Evolutionary conservation across 1,140 invertebrate species (phyloP).

Genomic region (Heliconius congener): DNA sequence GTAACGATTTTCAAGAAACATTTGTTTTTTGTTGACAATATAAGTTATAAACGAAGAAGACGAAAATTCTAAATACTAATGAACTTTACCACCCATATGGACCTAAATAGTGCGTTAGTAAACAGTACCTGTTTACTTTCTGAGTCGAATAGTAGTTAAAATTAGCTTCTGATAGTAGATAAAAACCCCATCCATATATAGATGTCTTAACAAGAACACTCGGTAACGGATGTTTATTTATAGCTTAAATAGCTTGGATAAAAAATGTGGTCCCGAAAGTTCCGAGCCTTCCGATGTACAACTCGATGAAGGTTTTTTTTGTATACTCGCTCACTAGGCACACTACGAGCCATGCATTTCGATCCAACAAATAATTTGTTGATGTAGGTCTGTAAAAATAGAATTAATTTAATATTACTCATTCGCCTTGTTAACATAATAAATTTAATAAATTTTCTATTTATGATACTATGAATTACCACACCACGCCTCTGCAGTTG

Average conservation of each 20-base stretch:
- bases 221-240: conserved; percentile 56
- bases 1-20: conserved; percentile 5
- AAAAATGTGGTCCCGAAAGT: conserved; percentile 63
- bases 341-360: conserved; percentile 39
- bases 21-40: conserved; percentile 2
- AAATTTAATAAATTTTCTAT: background rate
- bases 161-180: conserved; percentile 13
- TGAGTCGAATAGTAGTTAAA: background rate
- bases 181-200: conserved; percentile 36
- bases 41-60: background rate
- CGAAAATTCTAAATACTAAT: background rate
- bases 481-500: background rate
- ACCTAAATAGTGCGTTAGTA: background rate
- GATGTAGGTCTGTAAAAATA: conserved; percentile 58
- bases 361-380: conserved; percentile 55
- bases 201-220: conserved; percentile 40
- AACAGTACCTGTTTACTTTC: background rate
- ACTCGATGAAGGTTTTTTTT: conserved; percentile 46
- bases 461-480: background rate
- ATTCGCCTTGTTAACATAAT: background rate
- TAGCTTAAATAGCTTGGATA: conserved; percentile 55
- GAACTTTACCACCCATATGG: background rate
- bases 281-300: conserved; percentile 47
- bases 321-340: conserved; percentile 44
- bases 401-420: background rate